Evolutionary conservation across 2,888 invertebrate species (phyloP).

Genomic region (Eilema depressum): DNA sequence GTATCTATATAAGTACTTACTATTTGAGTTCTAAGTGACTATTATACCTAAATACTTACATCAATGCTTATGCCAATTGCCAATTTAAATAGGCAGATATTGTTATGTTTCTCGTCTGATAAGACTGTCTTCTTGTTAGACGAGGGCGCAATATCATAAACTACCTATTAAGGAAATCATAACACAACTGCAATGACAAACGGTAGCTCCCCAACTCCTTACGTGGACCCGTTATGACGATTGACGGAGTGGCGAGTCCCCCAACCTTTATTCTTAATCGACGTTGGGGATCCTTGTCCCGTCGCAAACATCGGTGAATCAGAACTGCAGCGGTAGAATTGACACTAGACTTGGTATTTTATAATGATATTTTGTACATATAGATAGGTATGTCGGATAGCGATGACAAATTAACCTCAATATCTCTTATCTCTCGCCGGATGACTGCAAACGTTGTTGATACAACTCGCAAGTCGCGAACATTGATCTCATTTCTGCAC

Average conservation of each 20-base stretch:
- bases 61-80: too few relatives aligned
- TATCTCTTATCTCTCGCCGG: constrained; percentile 48
- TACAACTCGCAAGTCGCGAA: constrained; percentile 26
- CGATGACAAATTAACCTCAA: constrained; percentile 60
- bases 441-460: constrained; percentile 37
- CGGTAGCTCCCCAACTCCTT: neutral
- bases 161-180: constrained; percentile 2
- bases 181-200: neutral
- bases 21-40: too few relatives aligned
- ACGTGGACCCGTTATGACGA: neutral
- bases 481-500: constrained; percentile 27
- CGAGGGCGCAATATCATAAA: neutral
- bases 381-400: constrained; percentile 39
- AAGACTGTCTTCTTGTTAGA: neutral
- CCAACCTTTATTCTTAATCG: constrained; percentile 2
- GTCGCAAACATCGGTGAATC: neutral
- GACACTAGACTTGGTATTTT: constrained; percentile 19
- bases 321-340: neutral
- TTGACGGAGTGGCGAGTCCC: neutral
- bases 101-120: too few relatives aligned
- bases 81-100: too few relatives aligned
- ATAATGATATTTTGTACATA: constrained; percentile 31
- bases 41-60: too few relatives aligned
- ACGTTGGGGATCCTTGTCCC: neutral
- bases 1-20: too few relatives aligned